phyloP scores from a whole-genome alignment of 2,888 invertebrate species.

The Microplitis manilae region DNA sequence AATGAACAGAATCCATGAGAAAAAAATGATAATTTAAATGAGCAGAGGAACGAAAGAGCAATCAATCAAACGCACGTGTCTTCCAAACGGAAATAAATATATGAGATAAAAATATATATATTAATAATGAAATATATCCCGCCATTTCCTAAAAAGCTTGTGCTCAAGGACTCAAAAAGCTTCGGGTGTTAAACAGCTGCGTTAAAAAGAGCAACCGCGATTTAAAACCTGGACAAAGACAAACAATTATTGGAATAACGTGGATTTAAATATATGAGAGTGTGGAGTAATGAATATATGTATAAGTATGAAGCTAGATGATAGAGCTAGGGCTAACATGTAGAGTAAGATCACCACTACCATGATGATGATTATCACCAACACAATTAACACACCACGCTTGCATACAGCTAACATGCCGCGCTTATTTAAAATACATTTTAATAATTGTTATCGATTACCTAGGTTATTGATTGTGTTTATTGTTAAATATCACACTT shows the following conservation, averaged over 20 bases:
- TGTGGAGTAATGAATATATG: too few relatives aligned
- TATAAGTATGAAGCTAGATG: too few relatives aligned
- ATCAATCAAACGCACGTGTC: slow-evolving; percentile 12
- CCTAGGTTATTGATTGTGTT: slow-evolving; percentile 31
- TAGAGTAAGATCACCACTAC: slow-evolving; percentile 1
- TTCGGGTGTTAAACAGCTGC: neutral
- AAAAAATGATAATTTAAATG: slow-evolving; percentile 45
- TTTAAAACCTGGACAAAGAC: neutral
- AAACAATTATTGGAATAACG: too few relatives aligned
- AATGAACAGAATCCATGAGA: slow-evolving; percentile 56
- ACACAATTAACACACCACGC: slow-evolving; percentile 8
- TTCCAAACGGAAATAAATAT: neutral
- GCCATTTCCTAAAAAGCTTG: slow-evolving; percentile 1
- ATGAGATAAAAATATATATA: neutral
- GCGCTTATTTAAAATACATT: slow-evolving; percentile 59
- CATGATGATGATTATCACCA: neutral
- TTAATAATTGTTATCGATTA: slow-evolving; percentile 34
- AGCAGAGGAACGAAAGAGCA: neutral
- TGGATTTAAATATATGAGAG: too few relatives aligned
- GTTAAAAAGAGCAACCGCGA: neutral
- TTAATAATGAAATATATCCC: neutral
- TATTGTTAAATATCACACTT: slow-evolving; percentile 5
- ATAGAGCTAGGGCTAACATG: too few relatives aligned
- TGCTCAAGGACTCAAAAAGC: neutral
- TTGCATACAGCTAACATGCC: slow-evolving; percentile 47